Percentiles rank a stretch among this genome's conserved stretches.
phyloP scores from a whole-genome alignment of 2,797 vertebrate genomes.

The Fringilla coelebs region DNA sequence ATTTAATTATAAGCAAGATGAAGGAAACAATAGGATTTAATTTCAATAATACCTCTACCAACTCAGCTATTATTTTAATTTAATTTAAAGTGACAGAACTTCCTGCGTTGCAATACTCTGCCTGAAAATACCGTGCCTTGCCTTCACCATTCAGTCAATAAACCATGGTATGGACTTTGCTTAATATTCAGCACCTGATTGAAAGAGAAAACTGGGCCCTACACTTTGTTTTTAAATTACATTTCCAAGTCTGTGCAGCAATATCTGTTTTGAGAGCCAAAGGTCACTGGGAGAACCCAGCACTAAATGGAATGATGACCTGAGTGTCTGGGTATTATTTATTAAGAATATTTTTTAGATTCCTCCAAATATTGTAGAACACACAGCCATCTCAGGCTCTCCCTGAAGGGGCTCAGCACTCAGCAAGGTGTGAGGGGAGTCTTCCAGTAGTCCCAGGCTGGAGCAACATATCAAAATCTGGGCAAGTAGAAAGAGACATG shows the following conservation, averaged over 20 bases:
- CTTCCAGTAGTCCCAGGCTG: background rate
- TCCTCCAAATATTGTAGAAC: background rate
- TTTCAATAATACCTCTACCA: constrained; percentile 12
- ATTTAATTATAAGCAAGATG: constrained; percentile 14
- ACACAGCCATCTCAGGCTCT: background rate
- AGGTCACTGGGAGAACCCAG: background rate
- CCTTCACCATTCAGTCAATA: background rate
- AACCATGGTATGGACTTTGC: background rate
- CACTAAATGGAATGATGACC: background rate
- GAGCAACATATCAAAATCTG: background rate
- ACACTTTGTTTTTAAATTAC: background rate
- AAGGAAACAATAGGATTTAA: constrained; percentile 6
- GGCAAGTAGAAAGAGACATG: background rate
- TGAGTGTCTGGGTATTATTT: background rate
- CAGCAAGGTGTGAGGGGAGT: background rate
- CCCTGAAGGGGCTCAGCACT: background rate
- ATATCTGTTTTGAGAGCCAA: background rate
- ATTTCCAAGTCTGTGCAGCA: background rate
- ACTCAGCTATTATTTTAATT: background rate
- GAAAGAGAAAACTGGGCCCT: background rate
- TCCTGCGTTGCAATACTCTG: background rate
- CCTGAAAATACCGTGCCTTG: background rate
- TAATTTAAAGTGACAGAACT: background rate
- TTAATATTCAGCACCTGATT: background rate
- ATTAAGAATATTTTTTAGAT: background rate